phyloP scores from a whole-genome alignment of 2,113 vertebrate genomes.

The Neolamprologus kungweensis region DNA sequence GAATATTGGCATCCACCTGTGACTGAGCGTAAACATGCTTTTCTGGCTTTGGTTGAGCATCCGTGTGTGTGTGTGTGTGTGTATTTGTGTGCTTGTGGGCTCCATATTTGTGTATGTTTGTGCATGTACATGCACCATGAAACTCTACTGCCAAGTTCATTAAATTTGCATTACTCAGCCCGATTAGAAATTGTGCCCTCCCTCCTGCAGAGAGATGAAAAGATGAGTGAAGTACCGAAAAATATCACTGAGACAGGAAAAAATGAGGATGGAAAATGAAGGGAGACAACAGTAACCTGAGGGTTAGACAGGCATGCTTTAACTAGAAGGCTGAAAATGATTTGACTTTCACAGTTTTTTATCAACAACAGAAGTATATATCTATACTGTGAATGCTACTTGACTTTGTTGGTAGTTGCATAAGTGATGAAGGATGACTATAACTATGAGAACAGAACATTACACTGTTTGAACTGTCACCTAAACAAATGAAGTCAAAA shows the following conservation, averaged over 20 bases:
- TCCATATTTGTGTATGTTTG: neutral
- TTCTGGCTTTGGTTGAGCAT: neutral
- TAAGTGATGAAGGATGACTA: neutral
- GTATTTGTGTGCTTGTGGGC: neutral
- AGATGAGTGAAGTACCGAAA: constrained; percentile 6
- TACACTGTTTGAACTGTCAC: neutral
- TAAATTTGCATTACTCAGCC: constrained; percentile 54
- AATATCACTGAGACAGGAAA: neutral
- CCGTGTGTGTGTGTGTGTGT: neutral
- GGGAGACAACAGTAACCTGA: neutral
- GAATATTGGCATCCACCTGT: constrained; percentile 1
- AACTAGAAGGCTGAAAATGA: neutral
- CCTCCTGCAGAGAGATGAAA: constrained; percentile 29
- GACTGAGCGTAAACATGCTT: neutral
- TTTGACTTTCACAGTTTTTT: neutral
- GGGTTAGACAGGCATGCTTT: neutral
- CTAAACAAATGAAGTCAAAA: neutral
- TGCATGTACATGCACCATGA: neutral
- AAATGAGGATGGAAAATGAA: neutral
- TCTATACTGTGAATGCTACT: neutral
- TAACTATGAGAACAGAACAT: neutral
- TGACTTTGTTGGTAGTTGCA: neutral
- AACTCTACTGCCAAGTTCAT: constrained; percentile 47
- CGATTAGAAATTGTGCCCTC: constrained; percentile 34
- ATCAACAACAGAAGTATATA: neutral